A percentile compares a stretch with the other conserved stretches of the same genome.
Evolutionary conservation across 2,113 vertebrate genomes (phyloP).

Genomic region (Dryoscopus gambensis): DNA sequence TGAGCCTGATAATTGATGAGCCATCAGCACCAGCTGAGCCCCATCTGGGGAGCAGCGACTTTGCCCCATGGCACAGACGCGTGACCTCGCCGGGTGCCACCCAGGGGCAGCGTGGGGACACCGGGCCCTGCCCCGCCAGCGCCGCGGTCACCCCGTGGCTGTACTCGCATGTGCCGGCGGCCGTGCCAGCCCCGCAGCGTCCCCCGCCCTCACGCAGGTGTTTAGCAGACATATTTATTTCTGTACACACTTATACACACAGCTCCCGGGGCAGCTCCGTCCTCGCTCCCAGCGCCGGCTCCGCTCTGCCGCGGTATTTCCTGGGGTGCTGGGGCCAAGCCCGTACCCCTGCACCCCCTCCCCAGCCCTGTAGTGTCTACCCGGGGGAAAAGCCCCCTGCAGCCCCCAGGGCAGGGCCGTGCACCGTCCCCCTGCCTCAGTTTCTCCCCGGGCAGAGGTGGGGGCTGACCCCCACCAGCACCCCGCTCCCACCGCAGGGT

Average conservation of each 20-base stretch:
- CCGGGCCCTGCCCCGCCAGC: accelerated
- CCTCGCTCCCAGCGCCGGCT: background rate
- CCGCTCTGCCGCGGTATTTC: background rate
- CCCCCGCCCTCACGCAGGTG: background rate
- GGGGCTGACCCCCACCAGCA: background rate
- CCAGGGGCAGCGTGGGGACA: accelerated
- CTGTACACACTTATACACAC: constrained; percentile 67
- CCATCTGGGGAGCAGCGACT: background rate
- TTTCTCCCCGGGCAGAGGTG: background rate
- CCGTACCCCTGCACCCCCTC: background rate
- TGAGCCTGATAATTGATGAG: background rate
- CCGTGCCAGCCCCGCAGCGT: accelerated
- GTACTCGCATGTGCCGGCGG: accelerated
- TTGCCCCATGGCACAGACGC: accelerated
- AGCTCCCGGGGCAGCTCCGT: background rate
- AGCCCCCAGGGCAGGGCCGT: background rate
- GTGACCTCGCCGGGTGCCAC: background rate
- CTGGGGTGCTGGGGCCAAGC: background rate
- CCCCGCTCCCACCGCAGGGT: background rate
- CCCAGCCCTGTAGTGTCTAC: background rate
- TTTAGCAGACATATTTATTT: constrained; percentile 67
- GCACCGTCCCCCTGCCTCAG: background rate
- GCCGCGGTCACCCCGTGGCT: background rate
- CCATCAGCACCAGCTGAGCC: background rate
- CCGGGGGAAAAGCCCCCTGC: background rate